Evolutionary conservation across 2,797 vertebrate genomes (phyloP).

Genomic region (Catharus ustulatus): DNA sequence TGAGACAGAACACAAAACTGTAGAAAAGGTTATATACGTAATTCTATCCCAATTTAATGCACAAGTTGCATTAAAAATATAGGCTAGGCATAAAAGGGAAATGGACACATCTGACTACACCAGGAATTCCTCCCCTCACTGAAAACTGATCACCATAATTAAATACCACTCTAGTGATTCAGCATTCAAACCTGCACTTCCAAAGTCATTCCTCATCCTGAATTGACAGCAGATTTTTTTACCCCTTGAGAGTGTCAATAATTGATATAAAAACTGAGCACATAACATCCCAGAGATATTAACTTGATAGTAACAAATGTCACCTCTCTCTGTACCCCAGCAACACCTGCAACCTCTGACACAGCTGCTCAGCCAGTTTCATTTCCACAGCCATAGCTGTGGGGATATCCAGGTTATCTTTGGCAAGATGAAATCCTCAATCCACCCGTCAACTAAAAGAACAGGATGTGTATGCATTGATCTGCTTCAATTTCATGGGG

Average conservation of each 20-base stretch:
- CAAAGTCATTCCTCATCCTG: not conserved
- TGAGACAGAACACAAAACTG: not conserved
- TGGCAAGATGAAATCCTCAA: not conserved
- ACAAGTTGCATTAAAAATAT: not conserved
- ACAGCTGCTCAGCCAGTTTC: not conserved
- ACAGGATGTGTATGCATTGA: not conserved
- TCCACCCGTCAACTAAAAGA: not conserved
- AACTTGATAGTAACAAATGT: not conserved
- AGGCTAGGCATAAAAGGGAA: not conserved
- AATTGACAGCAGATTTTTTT: not conserved
- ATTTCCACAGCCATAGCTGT: not conserved
- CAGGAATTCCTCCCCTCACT: not conserved
- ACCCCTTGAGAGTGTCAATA: fast-evolving
- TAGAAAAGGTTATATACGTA: not conserved
- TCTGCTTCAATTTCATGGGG: not conserved
- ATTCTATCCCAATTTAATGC: not conserved
- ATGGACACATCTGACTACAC: too few relatives aligned
- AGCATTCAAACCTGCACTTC: not conserved
- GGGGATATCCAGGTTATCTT: not conserved
- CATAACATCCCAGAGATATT: not conserved
- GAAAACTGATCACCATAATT: not conserved
- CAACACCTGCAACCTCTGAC: not conserved
- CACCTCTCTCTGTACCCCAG: not conserved
- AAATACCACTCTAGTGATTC: fast-evolving
- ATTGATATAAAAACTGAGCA: not conserved